phyloP scores from a whole-genome alignment of 2,888 invertebrate species.

The Lasioglossum lativentre region DNA sequence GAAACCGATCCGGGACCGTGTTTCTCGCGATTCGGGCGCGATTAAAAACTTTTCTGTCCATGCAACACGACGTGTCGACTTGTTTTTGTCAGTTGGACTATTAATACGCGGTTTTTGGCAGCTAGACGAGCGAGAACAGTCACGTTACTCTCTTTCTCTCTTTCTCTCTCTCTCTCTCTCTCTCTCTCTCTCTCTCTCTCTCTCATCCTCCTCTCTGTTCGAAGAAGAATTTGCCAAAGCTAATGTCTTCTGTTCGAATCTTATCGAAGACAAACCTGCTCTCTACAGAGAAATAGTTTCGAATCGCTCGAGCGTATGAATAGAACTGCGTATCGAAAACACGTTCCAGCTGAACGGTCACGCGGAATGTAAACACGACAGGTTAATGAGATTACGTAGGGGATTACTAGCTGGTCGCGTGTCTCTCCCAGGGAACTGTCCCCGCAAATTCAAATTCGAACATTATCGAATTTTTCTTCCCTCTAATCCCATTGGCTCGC shows the following conservation, averaged over 20 bases:
- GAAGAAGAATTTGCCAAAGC: conserved; percentile 16
- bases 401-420: neutral
- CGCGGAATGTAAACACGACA: conserved; percentile 1
- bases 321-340: neutral
- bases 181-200: conserved; percentile 11
- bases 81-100: conserved; percentile 71
- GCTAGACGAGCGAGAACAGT: conserved; percentile 60
- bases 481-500: neutral
- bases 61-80: conserved; percentile 55
- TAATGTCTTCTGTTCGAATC: neutral
- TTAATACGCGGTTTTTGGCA: conserved; percentile 73
- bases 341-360: neutral
- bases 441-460: neutral
- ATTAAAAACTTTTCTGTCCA: conserved; percentile 60
- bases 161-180: conserved; percentile 39
- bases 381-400: neutral
- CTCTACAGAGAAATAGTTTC: neutral
- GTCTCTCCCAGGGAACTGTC: neutral
- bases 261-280: neutral
- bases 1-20: neutral
- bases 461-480: neutral
- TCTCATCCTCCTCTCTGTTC: conserved; percentile 17
- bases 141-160: conserved; percentile 42
- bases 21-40: conserved; percentile 3
- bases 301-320: neutral